Conservation (phyloP, 2,797 vertebrate genomes). For the Australoheros facetus region DNA sequence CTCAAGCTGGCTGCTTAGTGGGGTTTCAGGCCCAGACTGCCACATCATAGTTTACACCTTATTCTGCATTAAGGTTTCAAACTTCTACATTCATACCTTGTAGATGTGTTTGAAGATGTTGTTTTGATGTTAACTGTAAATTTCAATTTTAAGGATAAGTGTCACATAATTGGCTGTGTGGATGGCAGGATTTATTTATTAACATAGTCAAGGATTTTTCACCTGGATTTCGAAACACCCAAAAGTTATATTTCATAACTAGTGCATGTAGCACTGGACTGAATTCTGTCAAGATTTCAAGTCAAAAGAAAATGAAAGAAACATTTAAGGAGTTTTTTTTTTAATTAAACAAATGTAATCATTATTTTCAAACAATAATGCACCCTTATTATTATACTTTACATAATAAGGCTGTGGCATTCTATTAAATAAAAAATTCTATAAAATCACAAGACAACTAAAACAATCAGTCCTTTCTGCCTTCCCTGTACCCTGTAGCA, state of each 20-base stretch:
- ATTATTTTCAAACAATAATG: background rate
- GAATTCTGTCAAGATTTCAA: background rate
- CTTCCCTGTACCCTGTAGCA: background rate
- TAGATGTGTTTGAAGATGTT: background rate
- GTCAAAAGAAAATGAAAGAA: background rate
- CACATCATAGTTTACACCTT: background rate
- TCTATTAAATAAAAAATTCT: background rate
- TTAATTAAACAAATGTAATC: background rate
- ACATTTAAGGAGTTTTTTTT: background rate
- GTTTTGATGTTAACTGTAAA: background rate
- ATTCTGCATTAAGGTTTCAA: background rate
- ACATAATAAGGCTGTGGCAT: background rate
- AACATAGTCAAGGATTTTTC: background rate
- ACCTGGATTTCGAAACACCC: background rate
- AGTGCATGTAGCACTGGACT: background rate
- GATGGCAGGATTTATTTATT: background rate
- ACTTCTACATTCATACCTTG: background rate
- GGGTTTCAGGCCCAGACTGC: background rate
- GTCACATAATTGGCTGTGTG: background rate
- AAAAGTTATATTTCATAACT: background rate
- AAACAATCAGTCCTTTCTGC: background rate
- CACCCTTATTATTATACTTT: background rate
- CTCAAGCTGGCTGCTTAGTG: background rate
- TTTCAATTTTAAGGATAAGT: background rate
- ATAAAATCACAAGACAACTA: background rate